Base-by-base conservation (phyloP, 1,140 invertebrate species). In the Drosophila pseudoobscura region DNA sequence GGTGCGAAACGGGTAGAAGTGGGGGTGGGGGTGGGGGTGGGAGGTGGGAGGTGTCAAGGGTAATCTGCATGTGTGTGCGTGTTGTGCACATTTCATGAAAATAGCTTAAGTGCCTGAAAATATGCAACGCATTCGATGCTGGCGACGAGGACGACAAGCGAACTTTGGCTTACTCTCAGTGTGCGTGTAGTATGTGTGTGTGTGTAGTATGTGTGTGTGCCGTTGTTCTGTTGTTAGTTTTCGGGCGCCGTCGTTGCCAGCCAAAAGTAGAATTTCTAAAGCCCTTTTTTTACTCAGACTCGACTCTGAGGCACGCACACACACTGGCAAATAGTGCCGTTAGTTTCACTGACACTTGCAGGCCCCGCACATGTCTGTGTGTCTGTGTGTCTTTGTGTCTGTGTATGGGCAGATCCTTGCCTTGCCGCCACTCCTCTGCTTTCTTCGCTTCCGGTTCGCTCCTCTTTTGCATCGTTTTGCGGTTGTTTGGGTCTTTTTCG, bases 91-190 rank as follows among this genome's bases (percentile, higher is more conserved):
- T 76, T 75, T 80, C 83, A 78, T 54, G 83, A 72, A 87, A 87
- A 88, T 87, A 82, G 83, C 83, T 87, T 87, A 87, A 87, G 83
- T 87, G 82, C 82, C 82, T 87, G 70, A 65, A 87, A 87, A 87
- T 87, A 88, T 87, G 83, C 82, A 85, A 82, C 62, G 71, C 74
- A 85, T 77, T 66, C 73, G 63, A 74, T 57, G 59, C 52, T 58
- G 53, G 41, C 50, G 22, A 52, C 55, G 22, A 7, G 15, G 24
- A 43, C 51, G 31, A 41, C 52, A 54, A 54, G 31, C 35, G 43
- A 41, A 29, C 61, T 49, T 29, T 55, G 35, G 6, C 4, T 51
- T 39, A 5, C 11, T 13, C 35, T 39, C 11, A 13, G 35, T 39
- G 22, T 35, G 6, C 58, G 17, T 54, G 22, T 15, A 15, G 31